Base-by-base conservation (phyloP, 2,113 vertebrate species). In the Chrysochloris asiatica region DNA sequence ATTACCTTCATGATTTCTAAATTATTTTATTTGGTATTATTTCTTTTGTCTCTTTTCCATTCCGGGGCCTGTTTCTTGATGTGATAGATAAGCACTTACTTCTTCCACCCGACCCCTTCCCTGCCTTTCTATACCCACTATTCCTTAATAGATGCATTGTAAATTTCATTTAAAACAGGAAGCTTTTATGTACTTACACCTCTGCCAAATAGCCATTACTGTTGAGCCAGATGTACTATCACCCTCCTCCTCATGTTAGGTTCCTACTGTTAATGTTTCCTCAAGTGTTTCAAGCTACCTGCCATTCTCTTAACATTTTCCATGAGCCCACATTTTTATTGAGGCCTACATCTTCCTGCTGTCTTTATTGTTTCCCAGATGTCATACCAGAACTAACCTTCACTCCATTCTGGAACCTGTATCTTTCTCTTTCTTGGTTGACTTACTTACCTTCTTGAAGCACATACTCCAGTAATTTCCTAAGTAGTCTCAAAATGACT, bases 401-500 rank as follows among this genome's bases (percentile, higher is more conserved):
- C 16, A 28, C 61, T 24, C 45, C 61, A 22, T 83, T 38, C 73
- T 11, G 48, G 48, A 82, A 59, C 7, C 67, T 28, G 0, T 7
- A 30, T 56, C 63, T 80, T 54, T 12, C 0, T 69, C 8, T n/a
- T n/a, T n/a, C n/a, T n/a, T n/a, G n/a, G n/a, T n/a, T n/a, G n/a
- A n/a, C n/a, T n/a, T n/a, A n/a, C 54, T 48, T 76, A 28, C n/a
- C 78, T 88, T 79, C 56, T 88, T 77, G 33, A 91, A 41, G 26
- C 38, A 54, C 6, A n/a, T 69, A 33, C 48, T 77, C 11, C 36
- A 33, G 17, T 78, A 45, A 54, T 52, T 69, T 84, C n/a, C 86
- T 86, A 61, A 90, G 54, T 83, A 86, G 59, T 65, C 65, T 83
- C 63, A 76, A 28, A 86, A 69, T 82, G 33, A 45, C 63, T 81